Evolutionary conservation across 2,888 invertebrate genomes (phyloP).

Genomic region (Eupithecia exiguata): DNA sequence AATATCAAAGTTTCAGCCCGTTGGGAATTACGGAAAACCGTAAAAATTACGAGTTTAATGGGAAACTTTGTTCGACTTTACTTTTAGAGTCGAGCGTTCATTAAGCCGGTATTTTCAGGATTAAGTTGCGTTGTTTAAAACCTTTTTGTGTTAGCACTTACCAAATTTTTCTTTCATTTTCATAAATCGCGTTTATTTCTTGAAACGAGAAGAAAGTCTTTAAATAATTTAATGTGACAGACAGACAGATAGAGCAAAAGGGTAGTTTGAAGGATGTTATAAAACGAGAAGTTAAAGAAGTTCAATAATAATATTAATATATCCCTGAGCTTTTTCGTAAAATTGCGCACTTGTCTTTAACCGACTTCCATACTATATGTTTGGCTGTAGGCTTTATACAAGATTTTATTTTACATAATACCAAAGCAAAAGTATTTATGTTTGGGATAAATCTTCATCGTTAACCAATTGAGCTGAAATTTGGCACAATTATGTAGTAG

Average conservation of each 20-base stretch:
- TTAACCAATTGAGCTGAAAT: no score
- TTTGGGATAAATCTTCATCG: no score
- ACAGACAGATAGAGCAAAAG: background rate
- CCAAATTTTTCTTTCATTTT: background rate
- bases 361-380: no score
- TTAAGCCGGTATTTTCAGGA: background rate
- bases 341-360: no score
- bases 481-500: no score
- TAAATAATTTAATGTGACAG: background rate
- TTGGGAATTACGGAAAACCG: constrained; percentile 42
- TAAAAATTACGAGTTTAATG: constrained; percentile 50
- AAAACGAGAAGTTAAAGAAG: no score
- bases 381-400: no score
- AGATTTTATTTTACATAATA: no score
- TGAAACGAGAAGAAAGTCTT: background rate
- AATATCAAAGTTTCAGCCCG: constrained; percentile 33
- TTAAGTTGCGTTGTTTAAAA: background rate
- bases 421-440: no score
- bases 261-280: background rate
- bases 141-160: background rate
- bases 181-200: background rate
- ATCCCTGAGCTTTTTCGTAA: no score
- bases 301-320: no score
- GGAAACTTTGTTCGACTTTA: constrained; percentile 41
- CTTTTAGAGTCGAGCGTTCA: constrained; percentile 22